Conservation (phyloP, 2,888 invertebrate species). For the Mechanitis messenoides region DNA sequence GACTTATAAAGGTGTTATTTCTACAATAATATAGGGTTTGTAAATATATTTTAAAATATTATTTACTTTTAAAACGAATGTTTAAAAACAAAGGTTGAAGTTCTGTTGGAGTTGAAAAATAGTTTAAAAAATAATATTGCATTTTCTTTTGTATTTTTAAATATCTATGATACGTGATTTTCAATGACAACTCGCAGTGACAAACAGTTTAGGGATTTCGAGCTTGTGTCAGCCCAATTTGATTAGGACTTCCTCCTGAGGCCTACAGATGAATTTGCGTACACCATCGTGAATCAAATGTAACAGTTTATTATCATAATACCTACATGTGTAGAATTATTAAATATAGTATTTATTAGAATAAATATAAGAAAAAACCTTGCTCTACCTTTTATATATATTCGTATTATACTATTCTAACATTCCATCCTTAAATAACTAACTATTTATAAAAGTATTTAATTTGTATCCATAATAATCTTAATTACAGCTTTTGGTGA, state of each 20-base stretch:
- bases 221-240: constrained; percentile 17
- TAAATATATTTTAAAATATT: too few species aligned
- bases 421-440: too few species aligned
- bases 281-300: too few species aligned
- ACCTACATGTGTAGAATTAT: background rate
- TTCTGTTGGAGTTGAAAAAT: background rate
- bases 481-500: too few species aligned
- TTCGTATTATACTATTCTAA: too few species aligned
- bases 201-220: constrained; percentile 20
- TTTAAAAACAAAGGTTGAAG: too few species aligned
- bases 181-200: constrained; percentile 4
- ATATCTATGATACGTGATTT: constrained; percentile 9
- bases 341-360: background rate
- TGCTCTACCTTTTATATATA: too few species aligned
- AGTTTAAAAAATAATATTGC: background rate
- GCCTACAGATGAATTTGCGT: constrained; percentile 7
- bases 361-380: background rate
- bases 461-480: too few species aligned
- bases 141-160: background rate
- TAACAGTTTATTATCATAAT: too few species aligned
- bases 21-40: too few species aligned
- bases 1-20: background rate
- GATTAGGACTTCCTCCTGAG: constrained; percentile 14
- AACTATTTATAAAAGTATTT: too few species aligned
- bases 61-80: too few species aligned